These are phyloP conservation scores for Boloria euphrosyne DNA, from an alignment of 2,888 invertebrate species.

Conservation along the genomic window DNA sequence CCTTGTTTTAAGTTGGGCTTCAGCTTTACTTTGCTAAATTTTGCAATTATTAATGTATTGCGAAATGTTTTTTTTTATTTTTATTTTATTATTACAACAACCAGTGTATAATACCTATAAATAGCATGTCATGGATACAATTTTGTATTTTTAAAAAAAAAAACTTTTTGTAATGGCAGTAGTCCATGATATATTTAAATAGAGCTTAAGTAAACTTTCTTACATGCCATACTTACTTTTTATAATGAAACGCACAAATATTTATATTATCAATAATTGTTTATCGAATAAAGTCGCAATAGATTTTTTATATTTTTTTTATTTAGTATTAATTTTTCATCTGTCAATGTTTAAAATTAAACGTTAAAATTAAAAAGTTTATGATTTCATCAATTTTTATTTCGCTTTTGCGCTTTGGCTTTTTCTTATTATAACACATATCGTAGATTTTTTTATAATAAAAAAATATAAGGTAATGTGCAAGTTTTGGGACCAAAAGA, in stretches of 20 bases:
- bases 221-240: slow-evolving; percentile 38
- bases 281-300: slow-evolving; percentile 37
- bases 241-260: slow-evolving; percentile 45
- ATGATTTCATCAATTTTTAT: slow-evolving; percentile 24
- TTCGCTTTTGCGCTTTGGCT: slow-evolving; percentile 8
- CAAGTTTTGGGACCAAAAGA: slow-evolving; percentile 69
- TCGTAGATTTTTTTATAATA: background rate
- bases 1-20: slow-evolving; percentile 49
- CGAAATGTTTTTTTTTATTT: slow-evolving; percentile 38
- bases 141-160: background rate
- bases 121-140: background rate
- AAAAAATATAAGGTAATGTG: slow-evolving; percentile 39
- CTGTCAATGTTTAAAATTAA: slow-evolving; percentile 11
- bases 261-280: slow-evolving; percentile 38
- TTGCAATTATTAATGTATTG: slow-evolving; percentile 18
- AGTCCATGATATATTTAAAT: slow-evolving; percentile 22
- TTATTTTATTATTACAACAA: slow-evolving; percentile 45
- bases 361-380: slow-evolving; percentile 26
- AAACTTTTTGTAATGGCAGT: background rate
- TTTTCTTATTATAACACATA: slow-evolving; percentile 29
- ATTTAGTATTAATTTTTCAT: slow-evolving; percentile 24
- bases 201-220: slow-evolving; percentile 31
- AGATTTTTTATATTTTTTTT: slow-evolving; percentile 34
- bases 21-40: slow-evolving; percentile 64
- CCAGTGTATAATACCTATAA: slow-evolving; percentile 18